Conservation (phyloP, 1,140 invertebrate species). For the Drosophila virilis region DNA sequence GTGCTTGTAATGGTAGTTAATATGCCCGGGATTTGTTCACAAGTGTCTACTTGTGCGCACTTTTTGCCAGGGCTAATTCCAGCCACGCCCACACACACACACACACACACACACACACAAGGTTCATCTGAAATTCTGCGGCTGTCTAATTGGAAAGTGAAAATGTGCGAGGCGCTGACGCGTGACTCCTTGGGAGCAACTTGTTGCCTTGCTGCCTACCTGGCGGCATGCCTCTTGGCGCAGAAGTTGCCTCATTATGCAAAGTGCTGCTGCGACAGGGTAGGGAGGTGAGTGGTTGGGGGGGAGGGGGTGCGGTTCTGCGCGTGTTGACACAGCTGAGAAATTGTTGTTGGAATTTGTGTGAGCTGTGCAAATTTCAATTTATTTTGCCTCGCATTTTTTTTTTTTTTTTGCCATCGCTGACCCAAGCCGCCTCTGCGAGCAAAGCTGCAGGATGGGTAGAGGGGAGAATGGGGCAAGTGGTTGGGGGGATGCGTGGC, state of each 20-base stretch:
- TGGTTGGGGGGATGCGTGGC: not conserved
- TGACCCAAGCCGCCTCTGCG: conserved; percentile 18
- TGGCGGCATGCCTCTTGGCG: conserved; percentile 19
- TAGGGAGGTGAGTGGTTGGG: not conserved
- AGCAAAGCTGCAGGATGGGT: no score
- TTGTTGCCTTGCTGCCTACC: conserved; percentile 50
- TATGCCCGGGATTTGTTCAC: not conserved
- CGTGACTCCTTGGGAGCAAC: conserved; percentile 61
- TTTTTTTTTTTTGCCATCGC: conserved; percentile 3
- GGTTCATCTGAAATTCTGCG: conserved; percentile 24
- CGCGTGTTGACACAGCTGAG: conserved; percentile 31
- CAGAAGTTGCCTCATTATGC: conserved; percentile 68
- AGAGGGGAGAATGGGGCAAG: not conserved
- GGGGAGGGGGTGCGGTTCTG: not conserved
- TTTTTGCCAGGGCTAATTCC: conserved; percentile 27
- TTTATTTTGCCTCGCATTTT: conserved; percentile 36
- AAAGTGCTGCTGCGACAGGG: conserved; percentile 54
- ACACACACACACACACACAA: conserved; percentile 2
- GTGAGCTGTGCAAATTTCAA: conserved; percentile 59
- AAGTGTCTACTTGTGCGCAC: conserved; percentile 6
- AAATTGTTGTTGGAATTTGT: conserved; percentile 58
- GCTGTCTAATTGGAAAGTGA: conserved; percentile 55
- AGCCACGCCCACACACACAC: conserved; percentile 10
- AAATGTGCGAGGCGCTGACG: conserved; percentile 72
- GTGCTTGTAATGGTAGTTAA: not conserved